These are phyloP conservation scores for Falco novaeseelandiae DNA, from an alignment of 2,797 vertebrate genomes.

Conservation along the genomic window DNA sequence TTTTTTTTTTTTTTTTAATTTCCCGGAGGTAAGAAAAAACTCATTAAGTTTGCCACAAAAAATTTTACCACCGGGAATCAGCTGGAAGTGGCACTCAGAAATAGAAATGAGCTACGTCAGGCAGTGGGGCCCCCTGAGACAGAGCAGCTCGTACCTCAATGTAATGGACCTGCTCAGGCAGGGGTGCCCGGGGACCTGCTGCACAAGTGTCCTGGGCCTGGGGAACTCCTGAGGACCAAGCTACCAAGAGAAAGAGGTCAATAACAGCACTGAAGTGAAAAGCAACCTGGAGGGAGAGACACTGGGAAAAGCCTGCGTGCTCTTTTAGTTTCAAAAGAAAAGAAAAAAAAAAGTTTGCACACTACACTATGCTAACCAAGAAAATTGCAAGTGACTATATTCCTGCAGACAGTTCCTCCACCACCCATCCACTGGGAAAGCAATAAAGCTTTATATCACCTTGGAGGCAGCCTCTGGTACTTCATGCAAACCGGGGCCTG, in stretches of 20 bases:
- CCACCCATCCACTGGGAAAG: not conserved
- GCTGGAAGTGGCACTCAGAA: not conserved
- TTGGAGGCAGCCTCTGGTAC: not conserved
- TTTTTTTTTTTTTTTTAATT: not conserved
- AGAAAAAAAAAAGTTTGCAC: not conserved
- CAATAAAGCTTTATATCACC: not conserved
- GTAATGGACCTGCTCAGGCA: not conserved
- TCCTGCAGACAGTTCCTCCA: not conserved
- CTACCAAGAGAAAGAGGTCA: slow-evolving; percentile 6
- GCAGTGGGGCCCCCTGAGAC: not conserved
- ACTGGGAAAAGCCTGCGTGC: not conserved
- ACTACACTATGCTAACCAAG: not conserved
- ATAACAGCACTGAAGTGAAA: not conserved
- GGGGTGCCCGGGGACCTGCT: not conserved
- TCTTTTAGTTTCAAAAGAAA: not conserved
- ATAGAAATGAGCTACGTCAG: not conserved
- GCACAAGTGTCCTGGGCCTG: not conserved
- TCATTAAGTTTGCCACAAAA: not conserved
- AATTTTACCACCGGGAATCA: not conserved
- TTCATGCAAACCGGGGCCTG: not conserved
- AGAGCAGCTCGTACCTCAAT: not conserved
- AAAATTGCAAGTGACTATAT: not conserved
- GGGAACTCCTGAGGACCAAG: not conserved
- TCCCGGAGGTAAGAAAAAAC: not conserved
- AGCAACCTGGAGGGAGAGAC: not conserved